Evolutionary conservation across 2,888 invertebrate genomes (phyloP), one percentile per base, ranked within the genome.

Genomic region (Herminia tarsipennalis): DNA sequence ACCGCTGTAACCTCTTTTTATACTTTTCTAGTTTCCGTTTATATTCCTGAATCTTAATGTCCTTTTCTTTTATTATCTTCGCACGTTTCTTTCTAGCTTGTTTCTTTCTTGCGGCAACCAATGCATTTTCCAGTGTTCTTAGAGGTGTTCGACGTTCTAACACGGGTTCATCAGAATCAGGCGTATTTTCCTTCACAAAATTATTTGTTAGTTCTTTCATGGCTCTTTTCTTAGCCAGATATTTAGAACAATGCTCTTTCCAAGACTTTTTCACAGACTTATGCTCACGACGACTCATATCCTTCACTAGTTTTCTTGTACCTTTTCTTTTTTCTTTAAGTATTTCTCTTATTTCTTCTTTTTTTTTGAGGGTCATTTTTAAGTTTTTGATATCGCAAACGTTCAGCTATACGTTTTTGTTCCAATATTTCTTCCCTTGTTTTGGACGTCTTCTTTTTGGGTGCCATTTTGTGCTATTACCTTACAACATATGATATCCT

Each of bases 261-360:
- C 47, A 55, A 16, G 2, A 5, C 18, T 61, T 47, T 28, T 18
- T 46, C 17, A 12, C 46, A 46, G 52, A 44, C 27, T 43, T 47
- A 13, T 54, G 47, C 36, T 62, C 54, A 46, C 50, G 52, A 30
- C 47, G 46, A 51, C 42, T 56, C 54, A 54, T 63, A 42, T 54
- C 52, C 27, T 48, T 55, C 21, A 58, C 57, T 50, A 27, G 27
- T 33, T 61, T 54, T 48, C 44, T 47, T 32, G 9, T 39, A 22
- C 57, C 51, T 51, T 48, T 54, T 53, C 35, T 16, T 42, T 32
- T 12, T 29, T 29, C n/a, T 12, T 29, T 29, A 16, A 9, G 16
- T 29, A 29, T 4, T 28, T 41, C 28, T 13, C 34, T 41, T 14
- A 22, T 10, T 49, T 50, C 29, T 45, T 53, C 52, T 12, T 21